Conservation (phyloP, 1,140 invertebrate species). For the Thaumatotibia leucotreta region DNA sequence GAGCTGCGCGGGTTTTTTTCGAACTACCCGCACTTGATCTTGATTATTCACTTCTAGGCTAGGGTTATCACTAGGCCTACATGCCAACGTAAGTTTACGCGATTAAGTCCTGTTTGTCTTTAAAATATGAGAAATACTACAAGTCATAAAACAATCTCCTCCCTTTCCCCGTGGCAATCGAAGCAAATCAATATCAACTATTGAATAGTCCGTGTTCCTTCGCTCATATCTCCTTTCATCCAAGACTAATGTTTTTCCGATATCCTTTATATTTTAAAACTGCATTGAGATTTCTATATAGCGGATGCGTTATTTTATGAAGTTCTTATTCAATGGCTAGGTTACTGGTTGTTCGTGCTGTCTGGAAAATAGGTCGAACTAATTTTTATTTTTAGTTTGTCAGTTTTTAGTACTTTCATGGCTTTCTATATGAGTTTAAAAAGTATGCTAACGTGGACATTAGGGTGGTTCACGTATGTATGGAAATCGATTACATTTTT, state of each 20-base stretch:
- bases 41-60: no score
- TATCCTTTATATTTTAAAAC: constrained; percentile 43
- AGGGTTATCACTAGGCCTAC: no score
- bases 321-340: constrained; percentile 17
- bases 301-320: constrained; percentile 37
- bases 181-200: constrained; percentile 20
- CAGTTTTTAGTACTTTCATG: no score
- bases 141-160: neutral
- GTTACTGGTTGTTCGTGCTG: neutral
- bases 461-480: no score
- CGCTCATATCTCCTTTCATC: constrained; percentile 45
- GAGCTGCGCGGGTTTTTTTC: no score
- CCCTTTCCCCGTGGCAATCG: neutral
- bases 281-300: constrained; percentile 47
- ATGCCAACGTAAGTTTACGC: no score
- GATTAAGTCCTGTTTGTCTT: no score
- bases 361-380: neutral
- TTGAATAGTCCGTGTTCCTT: constrained; percentile 33
- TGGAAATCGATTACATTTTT: no score
- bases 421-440: no score
- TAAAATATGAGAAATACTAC: no score
- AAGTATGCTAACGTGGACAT: no score
- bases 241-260: constrained; percentile 61
- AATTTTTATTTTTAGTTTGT: neutral
- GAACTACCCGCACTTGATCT: no score